Evolutionary conservation across 2,797 vertebrate species (phyloP).

Genomic region (Chaenodraco wilsoni): DNA sequence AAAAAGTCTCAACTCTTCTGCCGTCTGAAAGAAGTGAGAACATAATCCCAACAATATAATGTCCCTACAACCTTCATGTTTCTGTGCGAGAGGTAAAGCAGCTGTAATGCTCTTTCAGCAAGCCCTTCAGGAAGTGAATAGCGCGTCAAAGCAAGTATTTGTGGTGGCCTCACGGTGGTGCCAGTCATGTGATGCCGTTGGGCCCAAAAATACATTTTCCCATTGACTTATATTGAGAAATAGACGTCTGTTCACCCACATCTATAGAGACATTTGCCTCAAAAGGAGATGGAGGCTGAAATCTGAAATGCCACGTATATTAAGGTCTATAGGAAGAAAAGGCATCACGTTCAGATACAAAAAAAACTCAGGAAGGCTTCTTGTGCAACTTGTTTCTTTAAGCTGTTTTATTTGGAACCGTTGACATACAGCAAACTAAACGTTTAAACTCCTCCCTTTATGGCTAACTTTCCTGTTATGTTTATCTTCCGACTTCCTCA

Average conservation of each 20-base stretch:
- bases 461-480: background rate
- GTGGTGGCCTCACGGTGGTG: no score
- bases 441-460: background rate
- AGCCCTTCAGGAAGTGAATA: no score
- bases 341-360: background rate
- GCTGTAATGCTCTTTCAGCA: background rate
- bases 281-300: background rate
- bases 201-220: no score
- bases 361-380: no score
- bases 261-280: no score
- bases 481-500: conserved; percentile 1
- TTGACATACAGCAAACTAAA: background rate
- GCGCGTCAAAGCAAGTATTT: no score
- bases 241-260: no score
- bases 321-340: background rate
- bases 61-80: background rate
- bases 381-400: conserved; percentile 7
- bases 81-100: background rate
- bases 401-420: conserved; percentile 3
- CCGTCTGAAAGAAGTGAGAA: background rate
- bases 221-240: no score
- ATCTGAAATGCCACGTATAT: background rate
- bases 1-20: background rate
- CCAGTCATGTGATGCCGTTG: no score
- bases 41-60: conserved; percentile 18